phyloP scores from a whole-genome alignment of 2,113 vertebrate genomes.

The Pica pica region DNA sequence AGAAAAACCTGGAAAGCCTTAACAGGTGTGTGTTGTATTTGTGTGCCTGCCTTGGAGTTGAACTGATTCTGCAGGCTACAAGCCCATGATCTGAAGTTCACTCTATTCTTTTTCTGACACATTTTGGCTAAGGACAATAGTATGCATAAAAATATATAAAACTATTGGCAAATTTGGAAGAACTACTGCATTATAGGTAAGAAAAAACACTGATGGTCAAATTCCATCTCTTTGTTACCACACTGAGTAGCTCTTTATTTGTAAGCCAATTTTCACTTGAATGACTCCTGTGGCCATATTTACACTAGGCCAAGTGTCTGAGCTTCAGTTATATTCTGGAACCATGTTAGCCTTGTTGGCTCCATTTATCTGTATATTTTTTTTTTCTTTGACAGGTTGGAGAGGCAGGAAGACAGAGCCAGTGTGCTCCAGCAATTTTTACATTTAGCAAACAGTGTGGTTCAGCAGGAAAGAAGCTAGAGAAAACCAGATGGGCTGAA shows the following conservation, averaged over 20 bases:
- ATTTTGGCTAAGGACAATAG: background rate
- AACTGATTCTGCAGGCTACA: background rate
- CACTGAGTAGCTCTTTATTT: background rate
- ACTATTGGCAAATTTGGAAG: background rate
- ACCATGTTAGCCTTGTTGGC: background rate
- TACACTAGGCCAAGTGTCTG: background rate
- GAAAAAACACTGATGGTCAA: background rate
- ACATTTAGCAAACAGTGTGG: background rate
- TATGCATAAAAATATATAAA: background rate
- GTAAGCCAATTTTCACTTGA: background rate
- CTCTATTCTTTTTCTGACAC: background rate
- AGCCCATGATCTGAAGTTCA: background rate
- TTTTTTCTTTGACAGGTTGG: background rate
- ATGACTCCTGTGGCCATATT: background rate
- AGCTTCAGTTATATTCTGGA: background rate
- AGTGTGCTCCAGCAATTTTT: background rate
- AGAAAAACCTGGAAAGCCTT: background rate
- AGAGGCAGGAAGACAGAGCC: background rate
- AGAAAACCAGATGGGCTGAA: background rate
- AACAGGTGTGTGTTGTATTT: background rate
- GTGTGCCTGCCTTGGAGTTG: background rate
- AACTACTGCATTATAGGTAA: background rate
- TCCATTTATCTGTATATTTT: background rate
- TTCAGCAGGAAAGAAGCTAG: background rate
- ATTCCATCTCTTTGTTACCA: background rate